These are phyloP conservation scores for Hycleus phaleratus DNA, from an alignment of 1,140 invertebrate species.

Conservation along the genomic window DNA sequence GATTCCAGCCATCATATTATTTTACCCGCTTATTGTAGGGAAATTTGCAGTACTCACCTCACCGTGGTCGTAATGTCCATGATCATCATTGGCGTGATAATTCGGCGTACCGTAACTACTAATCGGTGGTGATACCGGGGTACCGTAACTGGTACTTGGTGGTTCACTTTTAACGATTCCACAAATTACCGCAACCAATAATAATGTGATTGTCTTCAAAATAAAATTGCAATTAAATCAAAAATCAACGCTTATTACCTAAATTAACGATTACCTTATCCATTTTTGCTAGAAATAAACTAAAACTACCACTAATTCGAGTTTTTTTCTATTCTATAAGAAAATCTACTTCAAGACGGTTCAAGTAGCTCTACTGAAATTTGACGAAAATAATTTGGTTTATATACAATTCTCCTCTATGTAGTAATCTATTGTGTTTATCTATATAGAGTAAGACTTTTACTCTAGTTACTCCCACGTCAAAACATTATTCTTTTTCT, in stretches of 20 bases:
- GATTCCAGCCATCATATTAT: not conserved
- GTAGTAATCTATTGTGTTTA: slow-evolving; percentile 36
- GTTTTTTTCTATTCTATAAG: no score
- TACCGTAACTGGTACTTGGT: slow-evolving; percentile 24
- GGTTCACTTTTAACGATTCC: slow-evolving; percentile 19
- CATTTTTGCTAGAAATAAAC: no score
- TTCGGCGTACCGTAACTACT: slow-evolving; percentile 24
- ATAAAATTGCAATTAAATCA: no score
- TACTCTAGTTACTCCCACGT: slow-evolving; percentile 33
- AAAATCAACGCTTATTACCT: no score
- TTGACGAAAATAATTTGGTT: slow-evolving; percentile 30
- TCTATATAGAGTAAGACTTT: slow-evolving; percentile 31
- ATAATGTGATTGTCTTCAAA: no score
- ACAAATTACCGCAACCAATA: no score
- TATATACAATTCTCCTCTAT: slow-evolving; percentile 33
- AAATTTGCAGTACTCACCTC: slow-evolving; percentile 18
- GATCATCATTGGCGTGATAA: slow-evolving; percentile 20
- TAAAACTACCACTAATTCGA: no score
- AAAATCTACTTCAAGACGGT: no score
- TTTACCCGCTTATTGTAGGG: not conserved
- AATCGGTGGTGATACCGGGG: slow-evolving; percentile 21
- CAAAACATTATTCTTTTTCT: not conserved
- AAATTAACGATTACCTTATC: no score
- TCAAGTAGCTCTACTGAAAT: slow-evolving; percentile 8
- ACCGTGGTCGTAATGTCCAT: slow-evolving; percentile 24